Base-by-base conservation (phyloP, 2,113 vertebrate species). In the Nyctibius bracteatus region DNA sequence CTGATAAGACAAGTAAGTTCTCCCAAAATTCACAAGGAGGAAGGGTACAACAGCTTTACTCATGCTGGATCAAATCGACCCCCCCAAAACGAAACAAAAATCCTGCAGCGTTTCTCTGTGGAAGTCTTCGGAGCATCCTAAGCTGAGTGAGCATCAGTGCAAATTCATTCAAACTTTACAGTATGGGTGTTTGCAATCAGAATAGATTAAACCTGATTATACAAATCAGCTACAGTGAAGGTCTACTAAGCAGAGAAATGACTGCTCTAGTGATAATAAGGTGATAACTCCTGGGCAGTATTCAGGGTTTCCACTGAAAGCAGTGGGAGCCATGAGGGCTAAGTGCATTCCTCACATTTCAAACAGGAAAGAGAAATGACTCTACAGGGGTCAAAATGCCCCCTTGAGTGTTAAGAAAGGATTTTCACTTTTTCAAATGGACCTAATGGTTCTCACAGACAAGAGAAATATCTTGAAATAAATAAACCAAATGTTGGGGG, bases 161-260 rank as follows among this genome's bases (percentile, higher is more conserved):
- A 10, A 81, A 94, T 92, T 81, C 88, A 77, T 90, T 91, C 58
- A n/a, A 62, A 95, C 78, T 97, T 95, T 90, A 78, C 1, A 1
- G 63, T 88, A 16, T 84, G 88, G 79, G 78, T 95, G 92, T 88
- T 94, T 84, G 82, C 94, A 95, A 90, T 94, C 86, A 93, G 88
- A 86, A 44, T 67, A 90, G 72, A 88, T 94, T 94, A 96, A 96
- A 85, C 90, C 96, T 92, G 92, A 94, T 94, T 94, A 96, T 86
- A 94, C 80, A 94, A 96, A 86, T 96, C 86, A 93, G 83, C 77
- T 74, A 51, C 72, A 62, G 72, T 90, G 92, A 95, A 95, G 92
- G 85, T 88, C 92, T 95, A n/a, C 90, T 92, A 92, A 96, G 86
- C 96, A 93, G 61, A 72, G 78, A 92, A 96, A 89, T 96, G 83